Evolutionary conservation across 2,797 vertebrate genomes (phyloP), one percentile per base, ranked within the genome.

Genomic region (Sciurus vulgaris): DNA sequence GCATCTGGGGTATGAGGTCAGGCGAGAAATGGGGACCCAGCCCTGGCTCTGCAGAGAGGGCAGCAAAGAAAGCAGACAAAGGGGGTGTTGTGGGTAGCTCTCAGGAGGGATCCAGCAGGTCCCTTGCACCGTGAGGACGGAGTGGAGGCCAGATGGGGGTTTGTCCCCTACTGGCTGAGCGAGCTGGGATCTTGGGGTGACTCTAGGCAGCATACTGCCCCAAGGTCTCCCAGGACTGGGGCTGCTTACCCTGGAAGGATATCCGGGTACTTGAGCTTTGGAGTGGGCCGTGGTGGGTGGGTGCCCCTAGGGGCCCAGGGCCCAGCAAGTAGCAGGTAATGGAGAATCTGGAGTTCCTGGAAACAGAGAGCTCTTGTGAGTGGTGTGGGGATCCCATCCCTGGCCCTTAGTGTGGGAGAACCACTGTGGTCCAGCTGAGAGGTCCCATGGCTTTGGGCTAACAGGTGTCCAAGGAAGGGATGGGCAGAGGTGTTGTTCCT

Each of bases 271-370:
- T 59, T 33, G 49, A 44, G 86, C 56, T 56, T 77, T 3, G 0
- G 12, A 59, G 63, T n/a, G 49, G 17, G 30, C 67, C 24, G 14
- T 15, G 15, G 59, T 47, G 49, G 24, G 44, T 24, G 12, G 26
- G 30, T 0, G 2, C 41, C n/a, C 12, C 44, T 35, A 61, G 22
- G 35, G 30, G 15, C 13, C 44, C 35, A 7, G 54, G n/a, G 63
- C 41, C 17, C 0, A 1, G 26, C 0, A 28, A 1, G 13, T 0
- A 3, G 69, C 11, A 26, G 59, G 1, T 0, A 2, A 14, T 20
- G 28, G 28, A 33, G 12, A 63, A 51, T 18, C 18, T 17, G 54
- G 56, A 30, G 44, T 41, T 92, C 74, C 59, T 61, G 38, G 69
- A 72, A 26, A 20, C 0, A 0, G 0, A 47, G 70, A 26, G 10